phyloP scores from a whole-genome alignment of 1,140 invertebrate genomes.

The Glomeris maerens region DNA sequence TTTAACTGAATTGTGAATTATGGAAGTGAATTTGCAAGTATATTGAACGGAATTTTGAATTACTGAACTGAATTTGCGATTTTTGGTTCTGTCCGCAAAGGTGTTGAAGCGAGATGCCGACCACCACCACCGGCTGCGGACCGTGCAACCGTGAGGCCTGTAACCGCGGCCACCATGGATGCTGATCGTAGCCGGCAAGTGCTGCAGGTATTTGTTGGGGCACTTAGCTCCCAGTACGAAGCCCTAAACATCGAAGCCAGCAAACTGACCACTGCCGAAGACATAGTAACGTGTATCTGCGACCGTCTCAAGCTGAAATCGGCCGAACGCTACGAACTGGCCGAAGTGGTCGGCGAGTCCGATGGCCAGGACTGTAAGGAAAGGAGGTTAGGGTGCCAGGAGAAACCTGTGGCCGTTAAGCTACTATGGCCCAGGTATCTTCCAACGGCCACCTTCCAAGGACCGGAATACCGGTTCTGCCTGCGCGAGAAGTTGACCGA shows the following conservation, averaged over 20 bases:
- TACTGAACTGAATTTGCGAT: no score
- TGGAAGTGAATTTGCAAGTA: no score
- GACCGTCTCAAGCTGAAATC: slow-evolving; percentile 54
- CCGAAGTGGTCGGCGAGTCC: slow-evolving; percentile 71
- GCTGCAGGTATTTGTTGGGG: slow-evolving; percentile 75
- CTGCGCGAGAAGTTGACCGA: slow-evolving; percentile 64
- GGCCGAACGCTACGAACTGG: slow-evolving; percentile 64
- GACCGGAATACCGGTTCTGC: slow-evolving; percentile 47
- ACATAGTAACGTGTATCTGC: slow-evolving; percentile 74
- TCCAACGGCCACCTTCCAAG: slow-evolving; percentile 15
- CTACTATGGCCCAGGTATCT: slow-evolving; percentile 69
- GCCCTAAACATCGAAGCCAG: slow-evolving; percentile 80
- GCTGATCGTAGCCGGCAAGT: slow-evolving; percentile 34
- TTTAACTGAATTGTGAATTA: no score
- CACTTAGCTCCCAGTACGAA: slow-evolving; percentile 73
- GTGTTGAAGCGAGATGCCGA: no score
- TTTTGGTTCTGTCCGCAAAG: no score
- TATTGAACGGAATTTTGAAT: no score
- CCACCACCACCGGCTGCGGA: no score
- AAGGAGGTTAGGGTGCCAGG: slow-evolving; percentile 61
- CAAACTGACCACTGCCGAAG: slow-evolving; percentile 74
- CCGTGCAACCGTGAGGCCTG: no score
- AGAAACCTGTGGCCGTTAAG: slow-evolving; percentile 84
- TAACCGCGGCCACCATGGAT: no score
- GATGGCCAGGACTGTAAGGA: slow-evolving; percentile 81